A percentile compares a stretch with the other conserved stretches of the same genome.
These are phyloP conservation scores for Gymnopithys bicolor DNA, from an alignment of 2,797 vertebrate species.

Conservation along the genomic window DNA sequence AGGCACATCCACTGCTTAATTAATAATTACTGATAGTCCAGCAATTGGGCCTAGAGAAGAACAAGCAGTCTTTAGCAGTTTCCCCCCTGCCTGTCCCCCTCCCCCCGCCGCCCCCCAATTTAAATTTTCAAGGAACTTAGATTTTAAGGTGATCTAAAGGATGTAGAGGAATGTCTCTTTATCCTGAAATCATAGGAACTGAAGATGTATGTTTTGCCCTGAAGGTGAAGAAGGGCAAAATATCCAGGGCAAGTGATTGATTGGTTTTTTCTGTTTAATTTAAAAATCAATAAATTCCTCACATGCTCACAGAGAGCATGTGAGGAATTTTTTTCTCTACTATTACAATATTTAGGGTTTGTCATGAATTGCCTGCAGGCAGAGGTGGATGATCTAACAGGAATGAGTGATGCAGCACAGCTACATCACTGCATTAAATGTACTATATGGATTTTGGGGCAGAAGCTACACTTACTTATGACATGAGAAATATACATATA, in stretches of 20 bases:
- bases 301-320: neutral
- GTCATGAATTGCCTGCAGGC: neutral
- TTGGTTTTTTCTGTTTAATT: neutral
- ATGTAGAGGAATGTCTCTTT: neutral
- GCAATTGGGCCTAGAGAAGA: neutral
- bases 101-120: neutral
- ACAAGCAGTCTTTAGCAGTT: neutral
- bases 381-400: neutral
- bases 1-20: neutral
- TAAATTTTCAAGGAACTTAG: neutral
- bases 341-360: neutral
- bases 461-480: neutral
- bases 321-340: neutral
- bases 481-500: neutral
- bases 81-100: too few relatives aligned
- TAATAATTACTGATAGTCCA: neutral
- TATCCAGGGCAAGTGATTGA: neutral
- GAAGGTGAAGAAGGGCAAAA: neutral
- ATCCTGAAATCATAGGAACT: neutral
- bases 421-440: fast-evolving
- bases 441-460: neutral
- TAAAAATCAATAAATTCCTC: neutral
- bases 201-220: fast-evolving
- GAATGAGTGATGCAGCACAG: neutral
- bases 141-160: neutral